Evolutionary conservation across 1,140 invertebrate genomes (phyloP).

Genomic region (Coenobita brevimanus): DNA sequence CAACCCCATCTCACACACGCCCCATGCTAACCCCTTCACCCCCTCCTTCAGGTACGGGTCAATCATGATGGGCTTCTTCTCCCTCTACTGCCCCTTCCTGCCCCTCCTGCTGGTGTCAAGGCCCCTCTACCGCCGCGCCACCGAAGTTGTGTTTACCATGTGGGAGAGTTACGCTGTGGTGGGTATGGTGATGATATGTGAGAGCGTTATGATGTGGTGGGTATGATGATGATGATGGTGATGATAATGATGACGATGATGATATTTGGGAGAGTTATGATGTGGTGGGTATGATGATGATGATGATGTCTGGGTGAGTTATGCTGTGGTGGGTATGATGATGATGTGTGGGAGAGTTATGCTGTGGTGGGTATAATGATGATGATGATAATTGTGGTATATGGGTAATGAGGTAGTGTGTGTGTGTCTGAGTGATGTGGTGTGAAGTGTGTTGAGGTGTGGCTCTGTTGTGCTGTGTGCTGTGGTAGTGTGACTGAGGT

Average conservation of each 20-base stretch:
- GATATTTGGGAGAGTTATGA: not conserved
- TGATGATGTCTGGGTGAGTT: too few relatives aligned
- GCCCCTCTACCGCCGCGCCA: constrained; percentile 78
- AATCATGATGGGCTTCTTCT: constrained; percentile 70
- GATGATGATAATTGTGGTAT: too few relatives aligned
- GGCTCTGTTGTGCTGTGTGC: too few relatives aligned
- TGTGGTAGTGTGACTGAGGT: not conserved
- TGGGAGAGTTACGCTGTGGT: constrained; percentile 88
- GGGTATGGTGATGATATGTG: constrained; percentile 73
- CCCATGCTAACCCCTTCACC: not conserved
- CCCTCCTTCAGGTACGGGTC: constrained; percentile 50
- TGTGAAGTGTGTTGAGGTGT: too few relatives aligned
- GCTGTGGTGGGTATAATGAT: too few relatives aligned
- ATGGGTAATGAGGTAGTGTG: too few relatives aligned
- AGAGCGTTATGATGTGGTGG: not conserved
- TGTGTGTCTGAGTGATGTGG: too few relatives aligned
- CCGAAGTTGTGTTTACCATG: constrained; percentile 81
- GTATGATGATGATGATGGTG: not conserved
- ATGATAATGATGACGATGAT: not conserved
- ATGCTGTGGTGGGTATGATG: too few relatives aligned
- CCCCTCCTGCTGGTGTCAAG: constrained; percentile 82
- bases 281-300: too few relatives aligned
- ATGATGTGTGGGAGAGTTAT: too few relatives aligned
- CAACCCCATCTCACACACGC: not conserved
- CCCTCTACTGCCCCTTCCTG: constrained; percentile 81